Conservation (phyloP, 2,797 vertebrate genomes). For the Leucoraja ocellata region DNA sequence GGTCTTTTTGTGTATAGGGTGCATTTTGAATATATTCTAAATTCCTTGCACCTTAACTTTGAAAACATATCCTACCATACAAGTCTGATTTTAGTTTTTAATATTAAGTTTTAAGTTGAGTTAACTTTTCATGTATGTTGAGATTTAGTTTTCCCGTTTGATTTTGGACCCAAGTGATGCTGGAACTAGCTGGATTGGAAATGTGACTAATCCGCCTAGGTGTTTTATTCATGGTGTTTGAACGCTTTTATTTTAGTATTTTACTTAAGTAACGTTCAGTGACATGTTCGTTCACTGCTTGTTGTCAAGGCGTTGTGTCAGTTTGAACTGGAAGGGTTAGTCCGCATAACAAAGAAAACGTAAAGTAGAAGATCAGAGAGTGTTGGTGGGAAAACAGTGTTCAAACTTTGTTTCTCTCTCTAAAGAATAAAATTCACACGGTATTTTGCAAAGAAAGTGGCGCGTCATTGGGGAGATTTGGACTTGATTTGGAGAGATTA, state of each 20-base stretch:
- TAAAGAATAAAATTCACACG: background rate
- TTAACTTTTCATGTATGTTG: conserved; percentile 21
- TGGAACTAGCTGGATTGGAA: background rate
- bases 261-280: background rate
- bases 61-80: background rate
- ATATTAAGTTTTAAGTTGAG: background rate
- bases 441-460: background rate
- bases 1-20: background rate
- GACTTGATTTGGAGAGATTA: background rate
- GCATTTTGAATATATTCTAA: background rate
- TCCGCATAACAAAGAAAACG: conserved; percentile 10
- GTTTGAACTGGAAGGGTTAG: conserved; percentile 16
- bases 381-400: background rate
- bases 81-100: background rate
- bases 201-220: background rate
- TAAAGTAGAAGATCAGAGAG: background rate
- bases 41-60: background rate
- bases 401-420: conserved; percentile 12
- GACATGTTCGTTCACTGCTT: conserved; percentile 31
- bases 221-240: background rate
- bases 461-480: background rate
- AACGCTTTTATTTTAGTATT: background rate
- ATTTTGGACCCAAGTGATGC: background rate
- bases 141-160: background rate
- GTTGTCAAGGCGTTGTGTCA: background rate